phyloP scores from a whole-genome alignment of 2,113 vertebrate species.

The Urocolius indicus region DNA sequence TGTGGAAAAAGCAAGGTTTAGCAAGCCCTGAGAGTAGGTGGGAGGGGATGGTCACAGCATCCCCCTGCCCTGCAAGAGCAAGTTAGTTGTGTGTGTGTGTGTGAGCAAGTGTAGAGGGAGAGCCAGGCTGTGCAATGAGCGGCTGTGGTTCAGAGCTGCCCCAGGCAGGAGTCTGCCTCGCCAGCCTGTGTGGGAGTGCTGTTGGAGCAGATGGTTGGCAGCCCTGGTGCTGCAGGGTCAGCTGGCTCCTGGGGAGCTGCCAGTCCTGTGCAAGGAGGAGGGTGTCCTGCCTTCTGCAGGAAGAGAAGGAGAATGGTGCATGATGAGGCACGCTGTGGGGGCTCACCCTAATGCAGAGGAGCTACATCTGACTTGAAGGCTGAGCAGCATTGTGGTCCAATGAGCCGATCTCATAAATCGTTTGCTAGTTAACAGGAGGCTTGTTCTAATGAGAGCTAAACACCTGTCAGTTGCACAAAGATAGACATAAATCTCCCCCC shows the following conservation, averaged over 20 bases:
- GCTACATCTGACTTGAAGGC: not conserved
- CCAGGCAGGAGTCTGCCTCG: not conserved
- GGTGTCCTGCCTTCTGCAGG: not conserved
- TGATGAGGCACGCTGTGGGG: not conserved
- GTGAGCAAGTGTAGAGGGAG: not conserved
- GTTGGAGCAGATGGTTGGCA: not conserved
- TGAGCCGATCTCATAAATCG: not conserved
- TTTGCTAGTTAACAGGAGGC: not conserved
- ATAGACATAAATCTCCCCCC: not conserved
- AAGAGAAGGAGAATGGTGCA: fast-evolving
- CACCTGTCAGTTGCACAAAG: not conserved
- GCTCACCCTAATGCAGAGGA: not conserved
- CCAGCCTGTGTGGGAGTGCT: not conserved
- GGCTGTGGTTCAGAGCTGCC: fast-evolving
- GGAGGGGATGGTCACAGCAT: not conserved
- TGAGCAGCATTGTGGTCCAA: not conserved
- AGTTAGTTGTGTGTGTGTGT: fast-evolving
- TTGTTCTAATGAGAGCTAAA: not conserved
- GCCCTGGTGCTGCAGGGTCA: not conserved
- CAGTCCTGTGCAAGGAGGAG: not conserved
- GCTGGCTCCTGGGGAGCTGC: not conserved
- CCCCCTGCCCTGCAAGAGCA: fast-evolving
- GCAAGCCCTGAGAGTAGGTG: not conserved
- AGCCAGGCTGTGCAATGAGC: fast-evolving
- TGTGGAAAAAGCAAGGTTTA: not conserved